Conservation (phyloP, 1,140 invertebrate species). For the Zaprionus capensis region DNA sequence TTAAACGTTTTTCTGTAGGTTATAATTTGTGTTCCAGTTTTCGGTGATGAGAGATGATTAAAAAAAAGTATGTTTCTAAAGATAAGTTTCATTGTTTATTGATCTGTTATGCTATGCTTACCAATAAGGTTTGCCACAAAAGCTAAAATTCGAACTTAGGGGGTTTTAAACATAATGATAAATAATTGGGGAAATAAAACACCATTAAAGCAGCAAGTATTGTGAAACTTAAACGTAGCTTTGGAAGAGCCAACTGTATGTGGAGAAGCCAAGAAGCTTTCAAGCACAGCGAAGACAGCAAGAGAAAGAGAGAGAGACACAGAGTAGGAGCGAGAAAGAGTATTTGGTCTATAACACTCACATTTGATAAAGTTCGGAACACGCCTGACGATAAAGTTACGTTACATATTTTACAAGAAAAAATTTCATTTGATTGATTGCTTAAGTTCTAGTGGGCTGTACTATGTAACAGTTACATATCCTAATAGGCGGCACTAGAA, state of each 20-base stretch:
- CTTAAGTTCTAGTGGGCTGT: slow-evolving; percentile 76
- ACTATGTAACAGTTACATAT: slow-evolving; percentile 83
- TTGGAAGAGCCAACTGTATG: slow-evolving; percentile 50
- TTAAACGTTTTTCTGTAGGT: slow-evolving; percentile 34
- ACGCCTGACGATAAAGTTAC: slow-evolving; percentile 31
- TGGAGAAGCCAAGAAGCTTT: slow-evolving; percentile 51
- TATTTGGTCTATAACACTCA: slow-evolving; percentile 44
- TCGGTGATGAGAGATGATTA: slow-evolving; percentile 4
- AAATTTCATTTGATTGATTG: slow-evolving; percentile 59
- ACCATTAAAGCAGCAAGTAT: slow-evolving; percentile 77
- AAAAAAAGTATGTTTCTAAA: slow-evolving; percentile 9
- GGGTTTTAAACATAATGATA: slow-evolving; percentile 9
- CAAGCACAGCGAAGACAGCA: slow-evolving; percentile 36
- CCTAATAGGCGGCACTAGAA: slow-evolving; percentile 85
- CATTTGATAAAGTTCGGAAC: slow-evolving; percentile 47
- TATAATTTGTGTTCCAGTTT: slow-evolving; percentile 32
- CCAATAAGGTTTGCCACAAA: slow-evolving; percentile 62
- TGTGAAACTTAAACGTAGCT: slow-evolving; percentile 62
- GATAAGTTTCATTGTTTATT: slow-evolving; percentile 12
- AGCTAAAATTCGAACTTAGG: slow-evolving; percentile 34
- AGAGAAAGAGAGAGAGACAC: slow-evolving; percentile 6
- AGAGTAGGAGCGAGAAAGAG: slow-evolving; percentile 34
- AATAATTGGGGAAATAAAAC: slow-evolving; percentile 61
- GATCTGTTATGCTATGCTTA: slow-evolving; percentile 56
- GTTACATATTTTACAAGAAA: slow-evolving; percentile 31